phyloP scores from a whole-genome alignment of 2,113 vertebrate species.

The Empidonax traillii region DNA sequence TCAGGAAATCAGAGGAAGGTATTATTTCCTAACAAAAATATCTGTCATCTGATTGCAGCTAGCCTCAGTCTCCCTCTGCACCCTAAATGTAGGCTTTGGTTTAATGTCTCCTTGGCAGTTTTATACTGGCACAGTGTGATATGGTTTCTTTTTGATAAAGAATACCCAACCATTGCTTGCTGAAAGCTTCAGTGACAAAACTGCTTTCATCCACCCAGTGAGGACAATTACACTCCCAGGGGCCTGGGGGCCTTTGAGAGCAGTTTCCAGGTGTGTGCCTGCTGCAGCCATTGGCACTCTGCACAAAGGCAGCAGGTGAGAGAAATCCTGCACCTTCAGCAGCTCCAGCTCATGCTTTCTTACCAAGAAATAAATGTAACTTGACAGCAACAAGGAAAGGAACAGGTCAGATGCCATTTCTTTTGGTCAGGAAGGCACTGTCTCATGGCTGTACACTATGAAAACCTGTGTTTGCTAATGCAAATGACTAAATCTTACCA shows the following conservation, averaged over 20 bases:
- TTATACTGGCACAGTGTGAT: background rate
- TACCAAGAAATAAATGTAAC: background rate
- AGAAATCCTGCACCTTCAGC: background rate
- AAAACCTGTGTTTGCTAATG: background rate
- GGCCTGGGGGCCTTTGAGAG: background rate
- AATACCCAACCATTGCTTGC: background rate
- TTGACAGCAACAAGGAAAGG: background rate
- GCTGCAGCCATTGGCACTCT: background rate
- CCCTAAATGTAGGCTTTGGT: background rate
- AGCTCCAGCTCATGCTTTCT: background rate
- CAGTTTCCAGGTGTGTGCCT: background rate
- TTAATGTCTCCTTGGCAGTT: background rate
- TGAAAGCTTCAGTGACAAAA: background rate
- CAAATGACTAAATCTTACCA: background rate
- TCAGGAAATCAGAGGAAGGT: constrained; percentile 45
- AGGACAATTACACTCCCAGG: background rate
- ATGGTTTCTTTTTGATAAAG: background rate
- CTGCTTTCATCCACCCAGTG: background rate
- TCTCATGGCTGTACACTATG: background rate
- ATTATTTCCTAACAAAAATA: constrained; percentile 59
- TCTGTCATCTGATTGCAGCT: constrained; percentile 19
- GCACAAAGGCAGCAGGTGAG: background rate
- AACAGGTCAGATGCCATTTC: background rate
- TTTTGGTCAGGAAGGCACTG: background rate
- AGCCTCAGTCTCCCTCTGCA: background rate